Percentiles rank a stretch among this genome's conserved stretches.
Evolutionary conservation across 37 sponge, comb jelly and placozoan species (phyloP).

Genomic region (Axinella damicornis): DNA sequence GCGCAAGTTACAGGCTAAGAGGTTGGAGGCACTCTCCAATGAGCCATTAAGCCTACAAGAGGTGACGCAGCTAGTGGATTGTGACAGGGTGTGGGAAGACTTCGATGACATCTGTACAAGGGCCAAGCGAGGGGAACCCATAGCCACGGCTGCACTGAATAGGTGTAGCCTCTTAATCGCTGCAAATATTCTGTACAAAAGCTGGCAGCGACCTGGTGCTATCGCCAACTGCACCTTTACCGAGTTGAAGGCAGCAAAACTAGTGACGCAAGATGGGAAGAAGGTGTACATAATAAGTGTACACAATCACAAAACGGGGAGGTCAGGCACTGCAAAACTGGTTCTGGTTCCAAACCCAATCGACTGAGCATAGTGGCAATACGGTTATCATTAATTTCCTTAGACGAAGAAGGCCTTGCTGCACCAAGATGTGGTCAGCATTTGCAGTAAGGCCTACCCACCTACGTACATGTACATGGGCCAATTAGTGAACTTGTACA

Average conservation of each 20-base stretch:
- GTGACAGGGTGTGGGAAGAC: not conserved
- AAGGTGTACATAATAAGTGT: not conserved
- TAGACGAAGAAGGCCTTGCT: too few species aligned
- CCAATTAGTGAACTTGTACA: too few species aligned
- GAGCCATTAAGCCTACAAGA: not conserved
- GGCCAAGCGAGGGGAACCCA: not conserved
- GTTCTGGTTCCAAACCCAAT: too few species aligned
- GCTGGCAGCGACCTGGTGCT: slow-evolving; percentile 16
- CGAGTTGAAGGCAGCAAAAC: not conserved
- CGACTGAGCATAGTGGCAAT: too few species aligned
- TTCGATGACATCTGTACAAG: not conserved
- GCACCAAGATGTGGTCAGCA: too few species aligned
- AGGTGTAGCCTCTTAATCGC: too few species aligned
- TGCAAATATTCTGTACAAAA: not conserved
- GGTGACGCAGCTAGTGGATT: not conserved
- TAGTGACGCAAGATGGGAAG: not conserved
- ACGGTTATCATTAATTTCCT: too few species aligned
- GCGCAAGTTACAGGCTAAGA: not conserved
- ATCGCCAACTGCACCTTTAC: not conserved
- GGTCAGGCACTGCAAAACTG: not conserved
- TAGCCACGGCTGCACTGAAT: not conserved
- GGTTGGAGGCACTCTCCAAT: not conserved
- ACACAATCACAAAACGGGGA: not conserved
- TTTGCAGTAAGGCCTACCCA: too few species aligned
- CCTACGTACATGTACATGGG: too few species aligned